Evolutionary conservation across 2,888 invertebrate genomes (phyloP).

Genomic region (Hyles lineata): DNA sequence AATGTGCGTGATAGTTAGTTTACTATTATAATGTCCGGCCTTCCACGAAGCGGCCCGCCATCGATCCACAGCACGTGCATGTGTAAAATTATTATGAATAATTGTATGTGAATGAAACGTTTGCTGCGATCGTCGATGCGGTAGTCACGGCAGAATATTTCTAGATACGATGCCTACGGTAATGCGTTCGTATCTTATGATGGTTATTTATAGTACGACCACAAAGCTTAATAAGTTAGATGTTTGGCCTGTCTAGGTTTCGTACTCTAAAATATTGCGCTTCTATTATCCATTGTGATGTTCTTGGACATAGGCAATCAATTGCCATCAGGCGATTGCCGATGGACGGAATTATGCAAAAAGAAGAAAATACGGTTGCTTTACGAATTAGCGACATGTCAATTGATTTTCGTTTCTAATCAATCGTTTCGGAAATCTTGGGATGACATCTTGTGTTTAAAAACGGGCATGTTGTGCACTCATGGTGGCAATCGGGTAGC

Average conservation of each 20-base stretch:
- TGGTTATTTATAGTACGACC: constrained; percentile 42
- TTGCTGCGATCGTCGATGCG: constrained; percentile 41
- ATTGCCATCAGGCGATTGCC: too few species aligned
- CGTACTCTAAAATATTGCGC: too few species aligned
- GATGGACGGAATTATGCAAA: too few species aligned
- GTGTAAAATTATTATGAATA: constrained; percentile 50
- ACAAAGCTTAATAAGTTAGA: background rate
- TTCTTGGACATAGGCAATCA: too few species aligned
- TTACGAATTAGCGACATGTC: too few species aligned
- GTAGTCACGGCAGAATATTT: constrained; percentile 42
- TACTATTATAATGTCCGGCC: constrained; percentile 39
- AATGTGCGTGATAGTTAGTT: constrained; percentile 30
- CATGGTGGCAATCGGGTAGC: too few species aligned
- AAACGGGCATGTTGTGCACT: too few species aligned
- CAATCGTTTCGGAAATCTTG: too few species aligned
- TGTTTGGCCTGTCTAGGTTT: background rate
- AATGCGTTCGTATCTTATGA: constrained; percentile 27
- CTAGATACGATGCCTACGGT: constrained; percentile 39
- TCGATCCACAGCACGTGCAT: constrained; percentile 48
- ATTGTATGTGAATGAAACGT: constrained; percentile 53
- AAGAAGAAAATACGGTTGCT: too few species aligned
- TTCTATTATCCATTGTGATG: too few species aligned
- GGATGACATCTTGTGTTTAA: too few species aligned
- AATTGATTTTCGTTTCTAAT: too few species aligned
- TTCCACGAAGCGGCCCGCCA: constrained; percentile 48